These are phyloP conservation scores for Tetragonula carbonaria DNA, from an alignment of 2,888 invertebrate genomes.

Conservation along the genomic window DNA sequence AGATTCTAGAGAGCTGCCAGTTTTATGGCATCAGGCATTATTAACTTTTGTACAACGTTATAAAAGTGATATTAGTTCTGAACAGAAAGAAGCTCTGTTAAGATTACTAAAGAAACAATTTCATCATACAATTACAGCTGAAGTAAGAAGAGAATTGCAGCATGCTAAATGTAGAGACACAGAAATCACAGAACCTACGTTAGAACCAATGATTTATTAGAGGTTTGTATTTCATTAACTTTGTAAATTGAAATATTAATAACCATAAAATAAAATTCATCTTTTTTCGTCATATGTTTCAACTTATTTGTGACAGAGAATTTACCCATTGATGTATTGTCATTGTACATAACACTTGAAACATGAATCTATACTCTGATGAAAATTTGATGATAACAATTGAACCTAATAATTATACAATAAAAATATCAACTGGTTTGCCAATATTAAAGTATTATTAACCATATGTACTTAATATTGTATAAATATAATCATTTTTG, in stretches of 20 bases:
- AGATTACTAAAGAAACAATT: conserved; percentile 91
- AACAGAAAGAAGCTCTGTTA: conserved; percentile 94
- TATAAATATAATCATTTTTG: not conserved
- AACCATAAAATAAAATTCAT: not conserved
- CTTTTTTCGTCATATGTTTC: not conserved
- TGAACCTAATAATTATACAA: not conserved
- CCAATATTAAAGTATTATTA: not conserved
- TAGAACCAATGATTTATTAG: conserved; percentile 73
- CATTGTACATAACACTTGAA: not conserved
- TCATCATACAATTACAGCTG: conserved; percentile 90
- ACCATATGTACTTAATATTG: not conserved
- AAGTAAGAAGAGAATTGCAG: conserved; percentile 94
- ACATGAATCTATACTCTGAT: not conserved
- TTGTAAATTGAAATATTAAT: conserved; percentile 34
- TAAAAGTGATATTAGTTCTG: conserved; percentile 96
- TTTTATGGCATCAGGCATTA: conserved; percentile 98
- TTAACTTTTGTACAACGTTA: conserved; percentile 97
- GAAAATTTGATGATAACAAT: not conserved
- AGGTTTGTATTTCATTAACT: conserved; percentile 7
- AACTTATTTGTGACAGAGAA: not conserved
- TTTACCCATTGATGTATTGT: not conserved
- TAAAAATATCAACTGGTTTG: not conserved
- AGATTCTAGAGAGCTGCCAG: conserved; percentile 94
- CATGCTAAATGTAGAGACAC: conserved; percentile 92
- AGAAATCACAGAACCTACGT: conserved; percentile 84